A percentile compares a stretch with the other conserved stretches of the same genome.
Conservation (phyloP, 2,888 invertebrate species). For the Dermolepida albohirtum region DNA sequence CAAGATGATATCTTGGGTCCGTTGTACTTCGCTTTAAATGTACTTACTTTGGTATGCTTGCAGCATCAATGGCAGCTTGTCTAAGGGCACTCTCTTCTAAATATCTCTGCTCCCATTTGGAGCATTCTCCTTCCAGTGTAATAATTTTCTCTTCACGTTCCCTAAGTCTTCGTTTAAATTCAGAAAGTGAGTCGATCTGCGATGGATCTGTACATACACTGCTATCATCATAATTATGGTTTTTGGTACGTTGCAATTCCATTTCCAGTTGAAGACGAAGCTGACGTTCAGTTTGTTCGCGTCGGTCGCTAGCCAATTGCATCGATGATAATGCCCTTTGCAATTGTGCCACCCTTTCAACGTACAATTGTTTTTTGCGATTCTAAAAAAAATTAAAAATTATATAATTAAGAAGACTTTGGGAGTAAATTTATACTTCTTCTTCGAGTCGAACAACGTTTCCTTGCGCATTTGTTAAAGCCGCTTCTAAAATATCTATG, state of each 20-base stretch:
- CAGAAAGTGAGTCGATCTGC: constrained; percentile 70
- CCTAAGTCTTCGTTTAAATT: constrained; percentile 73
- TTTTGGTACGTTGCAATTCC: constrained; percentile 76
- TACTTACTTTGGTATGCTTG: constrained; percentile 78
- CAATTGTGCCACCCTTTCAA: constrained; percentile 85
- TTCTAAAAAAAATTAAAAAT: constrained; percentile 66
- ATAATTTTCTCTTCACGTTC: constrained; percentile 80
- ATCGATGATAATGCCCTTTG: constrained; percentile 84
- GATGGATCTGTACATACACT: constrained; percentile 48
- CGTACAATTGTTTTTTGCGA: constrained; percentile 86
- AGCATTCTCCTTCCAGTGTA: constrained; percentile 82
- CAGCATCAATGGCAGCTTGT: constrained; percentile 85
- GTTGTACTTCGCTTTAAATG: neutral
- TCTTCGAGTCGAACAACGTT: constrained; percentile 90
- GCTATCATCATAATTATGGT: constrained; percentile 53
- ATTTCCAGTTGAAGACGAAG: constrained; percentile 86
- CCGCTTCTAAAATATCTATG: constrained; percentile 92
- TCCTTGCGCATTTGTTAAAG: constrained; percentile 89
- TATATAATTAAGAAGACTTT: constrained; percentile 11
- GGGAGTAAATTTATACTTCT: constrained; percentile 71
- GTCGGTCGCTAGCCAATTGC: constrained; percentile 85
- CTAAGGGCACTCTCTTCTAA: constrained; percentile 83
- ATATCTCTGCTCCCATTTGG: constrained; percentile 88
- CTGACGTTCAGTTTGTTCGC: constrained; percentile 88
- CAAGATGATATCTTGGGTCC: neutral